A percentile compares a stretch with the other conserved stretches of the same genome.
Evolutionary conservation across 2,888 invertebrate species (phyloP).

Genomic region (Cerceris rybyensis): DNA sequence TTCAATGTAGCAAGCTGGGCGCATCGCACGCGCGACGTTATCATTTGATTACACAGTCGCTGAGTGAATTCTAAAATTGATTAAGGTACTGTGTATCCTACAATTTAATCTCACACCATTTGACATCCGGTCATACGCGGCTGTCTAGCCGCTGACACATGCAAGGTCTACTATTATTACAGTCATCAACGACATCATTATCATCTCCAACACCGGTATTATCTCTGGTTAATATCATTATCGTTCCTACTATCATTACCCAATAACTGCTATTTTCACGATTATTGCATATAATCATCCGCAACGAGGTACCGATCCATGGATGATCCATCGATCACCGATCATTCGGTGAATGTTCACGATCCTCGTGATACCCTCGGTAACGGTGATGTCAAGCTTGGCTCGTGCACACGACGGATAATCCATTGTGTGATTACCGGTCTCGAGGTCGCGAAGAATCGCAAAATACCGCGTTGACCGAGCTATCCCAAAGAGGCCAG

Average conservation of each 20-base stretch:
- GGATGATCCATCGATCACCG: neutral
- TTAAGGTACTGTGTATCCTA: too few species aligned
- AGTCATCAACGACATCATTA: conserved; percentile 2
- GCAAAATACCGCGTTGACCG: too few species aligned
- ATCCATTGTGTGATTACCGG: too few species aligned
- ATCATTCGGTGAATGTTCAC: neutral
- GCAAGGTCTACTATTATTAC: conserved; percentile 1
- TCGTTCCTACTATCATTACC: conserved; percentile 25
- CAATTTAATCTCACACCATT: neutral
- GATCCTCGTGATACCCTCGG: neutral
- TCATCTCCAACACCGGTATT: neutral
- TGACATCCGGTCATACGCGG: neutral
- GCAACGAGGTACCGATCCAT: neutral
- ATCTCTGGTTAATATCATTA: conserved; percentile 22
- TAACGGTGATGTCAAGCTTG: too few species aligned
- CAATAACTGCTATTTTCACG: conserved; percentile 2
- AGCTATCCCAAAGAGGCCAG: too few species aligned
- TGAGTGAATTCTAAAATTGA: too few species aligned
- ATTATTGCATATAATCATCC: conserved; percentile 13
- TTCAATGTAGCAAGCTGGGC: too few species aligned
- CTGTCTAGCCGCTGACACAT: conserved; percentile 13
- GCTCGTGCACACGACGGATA: too few species aligned
- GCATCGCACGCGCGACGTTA: too few species aligned
- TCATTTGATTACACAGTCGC: too few species aligned
- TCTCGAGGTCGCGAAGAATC: too few species aligned